Conservation (phyloP, 1,140 invertebrate genomes). For the Drosophila bifasciata region DNA sequence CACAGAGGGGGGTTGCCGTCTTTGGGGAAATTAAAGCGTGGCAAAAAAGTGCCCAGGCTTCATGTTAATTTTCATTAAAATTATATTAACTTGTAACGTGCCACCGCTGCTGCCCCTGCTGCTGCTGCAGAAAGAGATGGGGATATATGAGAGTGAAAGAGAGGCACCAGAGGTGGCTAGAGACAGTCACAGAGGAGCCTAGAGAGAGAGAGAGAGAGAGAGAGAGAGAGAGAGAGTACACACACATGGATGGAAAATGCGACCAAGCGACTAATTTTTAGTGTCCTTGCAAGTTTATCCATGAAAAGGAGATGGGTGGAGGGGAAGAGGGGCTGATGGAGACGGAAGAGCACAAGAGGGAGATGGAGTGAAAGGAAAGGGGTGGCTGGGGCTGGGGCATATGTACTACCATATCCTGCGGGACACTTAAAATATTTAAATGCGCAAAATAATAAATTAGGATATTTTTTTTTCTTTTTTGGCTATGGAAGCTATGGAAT, state of each 20-base stretch:
- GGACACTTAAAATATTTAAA: slow-evolving; percentile 82
- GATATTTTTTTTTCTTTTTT: slow-evolving; percentile 42
- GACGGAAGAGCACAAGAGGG: no score
- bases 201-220: slow-evolving; percentile 4
- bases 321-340: slow-evolving; percentile 45
- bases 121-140: slow-evolving; percentile 16
- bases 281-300: slow-evolving; percentile 79
- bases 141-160: no score
- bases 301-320: slow-evolving; percentile 14
- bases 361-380: no score
- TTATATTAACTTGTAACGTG: slow-evolving; percentile 82
- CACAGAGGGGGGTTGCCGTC: slow-evolving; percentile 44
- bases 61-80: slow-evolving; percentile 83
- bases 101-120: slow-evolving; percentile 30
- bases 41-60: slow-evolving; percentile 75
- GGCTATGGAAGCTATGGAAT: not conserved
- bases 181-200: slow-evolving; percentile 22
- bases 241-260: slow-evolving; percentile 33
- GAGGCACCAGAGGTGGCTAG: not conserved
- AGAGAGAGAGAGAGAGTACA: not conserved
- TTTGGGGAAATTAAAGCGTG: slow-evolving; percentile 81
- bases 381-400: no score
- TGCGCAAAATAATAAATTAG: slow-evolving; percentile 82
- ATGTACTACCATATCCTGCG: slow-evolving; percentile 40
- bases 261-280: slow-evolving; percentile 76